These are phyloP conservation scores for Tarsius wallacei DNA, from an alignment of 2,797 vertebrate genomes.

Conservation along the genomic window DNA sequence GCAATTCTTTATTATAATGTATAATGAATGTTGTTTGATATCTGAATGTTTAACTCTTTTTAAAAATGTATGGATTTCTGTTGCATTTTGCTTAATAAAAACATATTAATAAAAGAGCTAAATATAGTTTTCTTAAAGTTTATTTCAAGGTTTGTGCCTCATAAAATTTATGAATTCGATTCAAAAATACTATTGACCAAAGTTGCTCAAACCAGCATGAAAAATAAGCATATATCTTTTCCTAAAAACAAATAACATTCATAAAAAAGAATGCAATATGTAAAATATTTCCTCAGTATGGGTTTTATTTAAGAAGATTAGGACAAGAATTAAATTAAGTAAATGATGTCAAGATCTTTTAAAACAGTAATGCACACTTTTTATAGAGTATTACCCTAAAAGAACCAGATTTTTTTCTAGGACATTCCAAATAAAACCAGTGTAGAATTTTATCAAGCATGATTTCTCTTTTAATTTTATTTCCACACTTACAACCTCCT, in stretches of 20 bases:
- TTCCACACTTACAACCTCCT: not conserved
- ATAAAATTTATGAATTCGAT: not conserved
- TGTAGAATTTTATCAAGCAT: not conserved
- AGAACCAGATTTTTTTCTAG: not conserved
- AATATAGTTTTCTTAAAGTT: not conserved
- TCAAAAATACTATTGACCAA: not conserved
- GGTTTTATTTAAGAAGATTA: fast-evolving
- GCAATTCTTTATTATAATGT: not conserved
- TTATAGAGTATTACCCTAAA: not conserved
- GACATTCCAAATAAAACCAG: not conserved
- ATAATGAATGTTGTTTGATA: not conserved
- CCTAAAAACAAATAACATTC: not conserved
- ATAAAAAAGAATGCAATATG: not conserved
- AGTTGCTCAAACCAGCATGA: not conserved
- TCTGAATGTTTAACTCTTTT: not conserved
- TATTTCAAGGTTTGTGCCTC: fast-evolving
- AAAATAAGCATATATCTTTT: not conserved
- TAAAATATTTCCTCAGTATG: not conserved
- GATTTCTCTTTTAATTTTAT: not conserved
- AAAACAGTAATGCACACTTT: not conserved
- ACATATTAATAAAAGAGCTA: not conserved
- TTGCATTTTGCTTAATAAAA: not conserved
- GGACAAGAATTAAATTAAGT: not conserved
- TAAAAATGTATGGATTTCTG: not conserved
- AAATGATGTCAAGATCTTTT: not conserved